Percentiles rank a stretch among this genome's conserved stretches.
Conservation (phyloP, 2,888 invertebrate species). For the Chrysolina haemoptera region DNA sequence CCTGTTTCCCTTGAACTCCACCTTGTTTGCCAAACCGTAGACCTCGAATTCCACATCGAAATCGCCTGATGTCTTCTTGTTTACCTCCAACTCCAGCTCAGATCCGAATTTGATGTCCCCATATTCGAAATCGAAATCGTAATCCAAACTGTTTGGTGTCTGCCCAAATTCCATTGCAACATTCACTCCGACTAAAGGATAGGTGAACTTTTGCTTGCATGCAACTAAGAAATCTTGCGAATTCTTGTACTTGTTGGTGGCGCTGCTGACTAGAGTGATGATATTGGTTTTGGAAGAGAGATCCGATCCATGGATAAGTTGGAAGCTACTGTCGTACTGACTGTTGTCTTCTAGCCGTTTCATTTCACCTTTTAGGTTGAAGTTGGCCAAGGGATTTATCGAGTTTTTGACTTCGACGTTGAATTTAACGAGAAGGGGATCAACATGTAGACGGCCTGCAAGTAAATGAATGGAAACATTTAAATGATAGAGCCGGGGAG, state of each 20-base stretch:
- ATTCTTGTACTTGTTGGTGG: constrained; percentile 60
- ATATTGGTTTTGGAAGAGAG: constrained; percentile 73
- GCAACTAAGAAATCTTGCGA: constrained; percentile 70
- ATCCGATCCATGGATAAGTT: constrained; percentile 77
- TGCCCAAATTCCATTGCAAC: constrained; percentile 73
- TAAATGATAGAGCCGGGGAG: too few relatives aligned
- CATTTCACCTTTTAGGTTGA: constrained; percentile 75
- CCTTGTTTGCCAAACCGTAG: constrained; percentile 69
- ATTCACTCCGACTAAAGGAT: constrained; percentile 72
- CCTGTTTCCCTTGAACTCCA: constrained; percentile 74
- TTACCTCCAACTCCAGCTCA: constrained; percentile 69
- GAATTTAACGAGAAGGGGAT: constrained; percentile 69
- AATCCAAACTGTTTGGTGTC: constrained; percentile 73
- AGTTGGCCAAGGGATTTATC: constrained; percentile 75
- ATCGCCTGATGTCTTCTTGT: constrained; percentile 70
- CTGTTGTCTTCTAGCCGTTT: constrained; percentile 39
- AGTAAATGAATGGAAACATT: background rate
- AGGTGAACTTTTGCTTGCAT: constrained; percentile 73
- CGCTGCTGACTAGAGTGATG: constrained; percentile 67
- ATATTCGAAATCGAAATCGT: constrained; percentile 74
- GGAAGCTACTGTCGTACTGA: constrained; percentile 55
- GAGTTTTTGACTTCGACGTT: constrained; percentile 74
- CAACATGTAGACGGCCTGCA: constrained; percentile 60
- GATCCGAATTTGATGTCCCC: constrained; percentile 74
- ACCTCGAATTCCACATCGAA: constrained; percentile 75